Base-by-base conservation (phyloP, 2,113 vertebrate genomes). In the Leucopsar rothschildi region DNA sequence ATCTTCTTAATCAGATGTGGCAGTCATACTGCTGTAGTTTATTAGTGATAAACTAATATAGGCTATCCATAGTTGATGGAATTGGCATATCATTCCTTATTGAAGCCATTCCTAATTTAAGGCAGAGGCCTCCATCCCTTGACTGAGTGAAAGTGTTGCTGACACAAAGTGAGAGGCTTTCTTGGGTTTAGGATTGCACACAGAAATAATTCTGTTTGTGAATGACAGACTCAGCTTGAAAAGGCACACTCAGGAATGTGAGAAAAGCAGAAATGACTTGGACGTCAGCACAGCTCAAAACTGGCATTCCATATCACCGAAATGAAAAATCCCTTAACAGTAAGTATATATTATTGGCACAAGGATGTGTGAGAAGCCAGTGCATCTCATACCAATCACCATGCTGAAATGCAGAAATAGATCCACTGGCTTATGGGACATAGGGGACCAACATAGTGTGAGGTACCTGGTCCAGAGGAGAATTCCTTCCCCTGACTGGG, bases 21-120 rank as follows among this genome's bases (percentile, higher is more conserved):
- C 61, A 49, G n/a, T 75, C 40, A 42, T 82, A 80, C 45, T 89
- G 37, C 21, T 59, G 40, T 60, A 50, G 61, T 93, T 84, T 84
- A 61, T 86, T 87, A 76, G 50, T 42, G 49, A 75, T 95, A 76
- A 92, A 87, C 35, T 89, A 56, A 69, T 63, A 56, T 3, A 44
- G 25, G 25, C n/a, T 82, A 15, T 45, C 61, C 21, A 9, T 69
- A 88, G 72, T 56, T 89, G 72, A 40, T n/a, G 27, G 66, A 65
- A 83, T 59, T 55, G n/a, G 22, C 60, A 6, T 52, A 82, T 66
- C 24, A 12, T 73, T 77, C 35, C 61, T 63, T 4, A 5, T 5
- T 56, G 37, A 77, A 87, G 24, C 84, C 0, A 57, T 31, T 87
- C 17, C 12, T 90, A 59, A 57, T 88, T 88, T 60, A 56, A 81